These are phyloP conservation scores for Fratercula arctica DNA, from an alignment of 2,797 vertebrate species.

Conservation along the genomic window DNA sequence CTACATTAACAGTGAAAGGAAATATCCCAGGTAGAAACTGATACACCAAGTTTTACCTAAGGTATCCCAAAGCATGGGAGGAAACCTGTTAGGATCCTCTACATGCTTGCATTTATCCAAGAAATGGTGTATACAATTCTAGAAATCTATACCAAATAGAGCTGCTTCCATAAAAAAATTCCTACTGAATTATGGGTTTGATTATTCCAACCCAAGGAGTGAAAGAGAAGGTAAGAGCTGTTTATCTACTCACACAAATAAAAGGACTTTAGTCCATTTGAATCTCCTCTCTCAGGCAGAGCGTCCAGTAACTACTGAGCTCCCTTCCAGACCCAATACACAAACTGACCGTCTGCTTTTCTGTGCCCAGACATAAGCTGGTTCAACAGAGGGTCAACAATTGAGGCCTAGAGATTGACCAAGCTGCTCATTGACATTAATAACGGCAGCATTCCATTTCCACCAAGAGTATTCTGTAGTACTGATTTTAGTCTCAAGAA, in stretches of 20 bases:
- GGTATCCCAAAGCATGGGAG: not conserved
- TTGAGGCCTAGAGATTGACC: not conserved
- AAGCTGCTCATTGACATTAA: not conserved
- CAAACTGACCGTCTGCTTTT: not conserved
- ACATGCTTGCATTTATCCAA: not conserved
- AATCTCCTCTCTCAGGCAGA: not conserved
- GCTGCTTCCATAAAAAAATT: not conserved
- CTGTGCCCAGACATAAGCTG: not conserved
- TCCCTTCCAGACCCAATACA: not conserved
- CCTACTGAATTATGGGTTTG: not conserved
- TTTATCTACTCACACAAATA: not conserved
- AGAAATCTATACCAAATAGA: not conserved
- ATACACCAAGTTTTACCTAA: not conserved
- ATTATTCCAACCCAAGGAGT: not conserved
- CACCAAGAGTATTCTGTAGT: not conserved
- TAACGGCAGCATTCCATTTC: not conserved
- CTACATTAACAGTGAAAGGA: not conserved
- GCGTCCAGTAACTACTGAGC: not conserved
- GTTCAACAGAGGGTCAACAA: not conserved
- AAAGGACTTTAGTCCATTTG: not conserved
- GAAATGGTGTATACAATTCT: fast-evolving
- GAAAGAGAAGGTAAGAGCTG: not conserved
- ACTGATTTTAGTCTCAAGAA: not conserved
- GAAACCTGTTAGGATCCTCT: not conserved
- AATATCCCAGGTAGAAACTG: not conserved